Conservation (phyloP, 2,888 invertebrate species). For the Boloria euphrosyne region DNA sequence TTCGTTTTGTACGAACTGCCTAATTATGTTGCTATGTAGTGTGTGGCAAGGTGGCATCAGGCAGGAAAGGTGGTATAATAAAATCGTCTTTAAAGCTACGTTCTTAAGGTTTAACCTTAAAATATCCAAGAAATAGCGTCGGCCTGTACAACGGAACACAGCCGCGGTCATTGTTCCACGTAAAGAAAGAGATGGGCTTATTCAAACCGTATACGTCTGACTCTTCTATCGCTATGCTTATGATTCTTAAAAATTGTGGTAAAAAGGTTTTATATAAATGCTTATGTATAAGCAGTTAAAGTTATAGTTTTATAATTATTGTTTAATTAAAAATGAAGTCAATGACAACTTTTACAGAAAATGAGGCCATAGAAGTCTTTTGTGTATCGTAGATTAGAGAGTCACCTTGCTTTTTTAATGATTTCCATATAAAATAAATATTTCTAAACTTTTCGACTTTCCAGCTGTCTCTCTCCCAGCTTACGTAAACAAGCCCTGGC, state of each 20-base stretch:
- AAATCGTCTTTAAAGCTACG: slow-evolving; percentile 4
- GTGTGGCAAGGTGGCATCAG: slow-evolving; percentile 16
- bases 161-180: slow-evolving; percentile 37
- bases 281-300: no score
- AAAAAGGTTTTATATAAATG: no score
- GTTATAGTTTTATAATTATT: no score
- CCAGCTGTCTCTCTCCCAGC: no score
- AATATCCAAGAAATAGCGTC: slow-evolving; percentile 1
- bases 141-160: slow-evolving; percentile 31
- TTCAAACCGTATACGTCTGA: slow-evolving; percentile 10
- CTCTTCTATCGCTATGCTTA: slow-evolving; percentile 25
- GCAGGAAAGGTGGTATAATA: background rate
- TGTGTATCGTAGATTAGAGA: no score
- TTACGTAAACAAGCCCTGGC: no score
- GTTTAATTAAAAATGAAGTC: background rate
- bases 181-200: slow-evolving; percentile 21
- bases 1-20: slow-evolving; percentile 13
- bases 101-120: background rate
- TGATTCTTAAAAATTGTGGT: background rate
- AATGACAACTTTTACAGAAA: background rate
- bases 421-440: no score
- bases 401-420: no score
- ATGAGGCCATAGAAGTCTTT: no score
- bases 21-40: slow-evolving; percentile 32
- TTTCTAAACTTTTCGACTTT: no score